phyloP scores from a whole-genome alignment of 2,888 invertebrate genomes.

The Ormyrus pomaceus region DNA sequence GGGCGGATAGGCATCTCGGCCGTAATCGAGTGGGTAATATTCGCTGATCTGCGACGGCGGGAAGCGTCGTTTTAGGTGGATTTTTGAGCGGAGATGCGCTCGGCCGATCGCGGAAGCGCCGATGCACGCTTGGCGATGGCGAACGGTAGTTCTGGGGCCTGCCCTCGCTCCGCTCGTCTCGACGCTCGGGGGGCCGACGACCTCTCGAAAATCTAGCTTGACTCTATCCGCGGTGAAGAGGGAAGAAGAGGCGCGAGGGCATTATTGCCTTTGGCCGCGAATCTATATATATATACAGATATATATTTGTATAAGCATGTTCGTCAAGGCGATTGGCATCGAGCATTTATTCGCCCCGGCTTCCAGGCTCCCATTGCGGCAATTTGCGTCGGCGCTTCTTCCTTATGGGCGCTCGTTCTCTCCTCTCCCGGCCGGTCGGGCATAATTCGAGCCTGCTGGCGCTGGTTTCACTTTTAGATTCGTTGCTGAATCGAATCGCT shows the following conservation, averaged over 20 bases:
- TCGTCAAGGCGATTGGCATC: slow-evolving; percentile 41
- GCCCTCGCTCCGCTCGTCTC: too few relatives aligned
- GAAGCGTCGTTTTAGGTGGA: not conserved
- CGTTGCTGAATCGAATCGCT: slow-evolving; percentile 3
- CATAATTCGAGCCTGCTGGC: slow-evolving; percentile 24
- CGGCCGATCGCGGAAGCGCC: slow-evolving; percentile 38
- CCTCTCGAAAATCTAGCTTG: too few relatives aligned
- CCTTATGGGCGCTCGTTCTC: slow-evolving; percentile 29
- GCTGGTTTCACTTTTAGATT: slow-evolving; percentile 43
- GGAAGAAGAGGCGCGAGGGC: not conserved
- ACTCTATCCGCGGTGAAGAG: not conserved
- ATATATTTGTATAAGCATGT: slow-evolving; percentile 7
- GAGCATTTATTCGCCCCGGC: slow-evolving; percentile 43
- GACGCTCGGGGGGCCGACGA: too few relatives aligned
- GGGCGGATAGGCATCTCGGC: too few relatives aligned
- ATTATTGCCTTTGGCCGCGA: too few relatives aligned
- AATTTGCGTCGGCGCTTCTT: slow-evolving; percentile 35
- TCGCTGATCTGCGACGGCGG: too few relatives aligned
- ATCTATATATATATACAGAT: too few relatives aligned
- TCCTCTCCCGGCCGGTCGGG: not conserved
- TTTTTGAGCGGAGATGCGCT: slow-evolving; percentile 57
- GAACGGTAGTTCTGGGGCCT: too few relatives aligned
- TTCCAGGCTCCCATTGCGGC: slow-evolving; percentile 55
- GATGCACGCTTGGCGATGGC: slow-evolving; percentile 18
- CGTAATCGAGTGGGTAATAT: too few relatives aligned